Percentiles rank a stretch among this genome's conserved stretches.
Conservation (phyloP, 2,113 vertebrate genomes). For the Gopherus flavomarginatus region DNA sequence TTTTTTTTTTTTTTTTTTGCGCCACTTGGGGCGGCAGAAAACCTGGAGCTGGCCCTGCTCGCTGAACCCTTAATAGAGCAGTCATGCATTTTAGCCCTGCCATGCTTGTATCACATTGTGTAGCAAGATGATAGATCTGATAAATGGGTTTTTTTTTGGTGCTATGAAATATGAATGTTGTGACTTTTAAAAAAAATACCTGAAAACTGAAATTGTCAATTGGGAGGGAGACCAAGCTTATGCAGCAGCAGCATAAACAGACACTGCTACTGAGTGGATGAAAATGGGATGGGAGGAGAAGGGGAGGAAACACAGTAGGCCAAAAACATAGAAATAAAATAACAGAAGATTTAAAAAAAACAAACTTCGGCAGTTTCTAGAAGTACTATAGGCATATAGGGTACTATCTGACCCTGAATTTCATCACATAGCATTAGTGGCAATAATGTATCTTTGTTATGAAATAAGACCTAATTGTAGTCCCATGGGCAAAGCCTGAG, state of each 20-base stretch:
- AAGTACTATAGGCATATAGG: background rate
- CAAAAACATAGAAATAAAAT: background rate
- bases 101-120: background rate
- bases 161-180: background rate
- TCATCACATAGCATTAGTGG: background rate
- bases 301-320: background rate
- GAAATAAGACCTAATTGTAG: constrained; percentile 16
- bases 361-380: background rate
- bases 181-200: background rate
- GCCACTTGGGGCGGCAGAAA: too few relatives aligned
- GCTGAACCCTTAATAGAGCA: background rate
- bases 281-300: background rate
- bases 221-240: background rate
- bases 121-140: background rate
- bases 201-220: background rate
- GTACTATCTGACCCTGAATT: background rate
- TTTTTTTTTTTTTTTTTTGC: too few relatives aligned
- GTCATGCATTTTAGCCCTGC: background rate
- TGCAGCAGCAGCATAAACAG: background rate
- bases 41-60: background rate
- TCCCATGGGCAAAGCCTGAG: background rate
- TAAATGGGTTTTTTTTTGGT: fast-evolving
- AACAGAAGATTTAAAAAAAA: background rate
- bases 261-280: background rate
- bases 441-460: background rate